These are phyloP conservation scores for Columbina picui DNA, from an alignment of 2,113 vertebrate genomes.

Conservation along the genomic window DNA sequence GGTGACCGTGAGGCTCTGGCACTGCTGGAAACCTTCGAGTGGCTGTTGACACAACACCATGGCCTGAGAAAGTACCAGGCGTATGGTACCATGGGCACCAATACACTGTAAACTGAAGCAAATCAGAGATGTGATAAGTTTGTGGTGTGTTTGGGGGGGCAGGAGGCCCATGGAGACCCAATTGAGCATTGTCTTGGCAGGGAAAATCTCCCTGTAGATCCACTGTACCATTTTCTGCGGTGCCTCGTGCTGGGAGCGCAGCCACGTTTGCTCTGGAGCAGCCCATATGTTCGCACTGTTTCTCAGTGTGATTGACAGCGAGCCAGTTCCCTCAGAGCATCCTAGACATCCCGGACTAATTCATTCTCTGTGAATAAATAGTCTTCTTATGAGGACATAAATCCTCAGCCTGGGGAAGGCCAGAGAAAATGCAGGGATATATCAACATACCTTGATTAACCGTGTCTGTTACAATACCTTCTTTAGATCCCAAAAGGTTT, in stretches of 20 bases:
- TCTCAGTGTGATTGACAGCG: not conserved
- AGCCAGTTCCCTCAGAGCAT: not conserved
- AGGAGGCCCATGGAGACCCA: not conserved
- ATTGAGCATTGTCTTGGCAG: not conserved
- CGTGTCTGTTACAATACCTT: not conserved
- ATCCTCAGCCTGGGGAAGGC: not conserved
- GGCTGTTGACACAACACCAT: not conserved
- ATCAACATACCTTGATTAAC: not conserved
- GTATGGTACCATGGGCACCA: not conserved
- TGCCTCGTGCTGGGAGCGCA: not conserved
- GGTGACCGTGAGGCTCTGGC: not conserved
- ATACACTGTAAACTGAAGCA: not conserved
- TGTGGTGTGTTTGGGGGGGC: not conserved
- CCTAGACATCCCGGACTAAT: not conserved
- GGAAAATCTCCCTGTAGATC: not conserved
- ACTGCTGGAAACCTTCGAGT: not conserved
- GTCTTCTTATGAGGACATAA: not conserved
- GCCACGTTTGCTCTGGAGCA: not conserved
- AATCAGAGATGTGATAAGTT: not conserved
- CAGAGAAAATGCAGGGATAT: fast-evolving
- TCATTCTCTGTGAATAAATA: not conserved
- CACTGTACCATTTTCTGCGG: not conserved
- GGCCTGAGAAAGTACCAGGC: not conserved
- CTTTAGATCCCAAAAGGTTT: not conserved
- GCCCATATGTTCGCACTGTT: conserved; percentile 22